Evolutionary conservation across 2,888 invertebrate genomes (phyloP).

Genomic region (Eilema griseolum): DNA sequence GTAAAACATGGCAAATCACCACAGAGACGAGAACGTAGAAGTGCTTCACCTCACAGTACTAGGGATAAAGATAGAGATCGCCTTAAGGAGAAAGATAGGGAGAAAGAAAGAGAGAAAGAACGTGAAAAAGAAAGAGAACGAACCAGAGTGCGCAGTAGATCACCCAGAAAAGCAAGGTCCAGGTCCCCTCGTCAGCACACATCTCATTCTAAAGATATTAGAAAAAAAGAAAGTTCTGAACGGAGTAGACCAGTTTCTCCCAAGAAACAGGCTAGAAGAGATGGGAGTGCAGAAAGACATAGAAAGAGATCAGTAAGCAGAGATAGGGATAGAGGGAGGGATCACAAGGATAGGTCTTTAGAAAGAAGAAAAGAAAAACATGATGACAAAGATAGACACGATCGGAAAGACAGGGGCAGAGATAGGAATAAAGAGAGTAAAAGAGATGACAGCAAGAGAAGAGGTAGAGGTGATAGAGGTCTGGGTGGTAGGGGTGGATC

Average conservation of each 20-base stretch:
- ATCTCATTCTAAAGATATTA: constrained; percentile 69
- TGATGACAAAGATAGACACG: constrained; percentile 88
- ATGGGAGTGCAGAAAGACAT: constrained; percentile 77
- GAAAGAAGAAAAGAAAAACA: constrained; percentile 85
- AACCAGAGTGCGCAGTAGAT: constrained; percentile 80
- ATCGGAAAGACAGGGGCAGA: constrained; percentile 91
- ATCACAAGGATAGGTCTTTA: constrained; percentile 80
- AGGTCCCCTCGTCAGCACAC: constrained; percentile 79
- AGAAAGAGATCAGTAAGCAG: constrained; percentile 77
- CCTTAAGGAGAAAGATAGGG: constrained; percentile 75
- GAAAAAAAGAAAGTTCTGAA: constrained; percentile 82
- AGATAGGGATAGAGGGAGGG: constrained; percentile 85
- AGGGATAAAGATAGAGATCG: constrained; percentile 84
- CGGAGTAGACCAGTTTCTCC: constrained; percentile 83
- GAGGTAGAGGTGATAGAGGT: constrained; percentile 83
- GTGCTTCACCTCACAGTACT: constrained; percentile 73
- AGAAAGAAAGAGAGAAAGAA: constrained; percentile 80
- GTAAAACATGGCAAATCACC: constrained; percentile 82
- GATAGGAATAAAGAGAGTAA: constrained; percentile 85
- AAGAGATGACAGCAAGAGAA: constrained; percentile 84
- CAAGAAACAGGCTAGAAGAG: constrained; percentile 77
- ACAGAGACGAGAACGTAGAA: constrained; percentile 77
- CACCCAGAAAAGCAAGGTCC: constrained; percentile 80
- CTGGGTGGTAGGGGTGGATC: constrained; percentile 77
- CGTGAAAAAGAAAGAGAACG: constrained; percentile 86